Conservation (phyloP, 35 echinoderm and acorn worm species). For the Heliocidaris tuberculata region DNA sequence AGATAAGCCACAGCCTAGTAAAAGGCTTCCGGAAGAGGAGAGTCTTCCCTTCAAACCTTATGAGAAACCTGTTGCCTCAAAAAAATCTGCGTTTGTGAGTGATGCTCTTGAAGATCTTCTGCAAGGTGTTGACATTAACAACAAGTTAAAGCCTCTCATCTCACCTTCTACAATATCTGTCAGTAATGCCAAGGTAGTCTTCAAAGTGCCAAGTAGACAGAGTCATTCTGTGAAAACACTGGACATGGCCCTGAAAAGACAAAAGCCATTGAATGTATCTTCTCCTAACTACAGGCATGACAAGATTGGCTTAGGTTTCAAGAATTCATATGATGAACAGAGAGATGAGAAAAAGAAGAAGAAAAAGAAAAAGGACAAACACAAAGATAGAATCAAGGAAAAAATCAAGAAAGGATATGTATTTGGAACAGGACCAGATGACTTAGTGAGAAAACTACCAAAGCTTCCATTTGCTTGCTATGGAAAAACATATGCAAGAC, state of each 20-base stretch:
- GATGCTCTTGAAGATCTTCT: constrained; percentile 74
- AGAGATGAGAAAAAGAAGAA: constrained; percentile 17
- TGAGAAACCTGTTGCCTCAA: constrained; percentile 72
- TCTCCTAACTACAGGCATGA: neutral
- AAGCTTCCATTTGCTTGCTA: constrained; percentile 26
- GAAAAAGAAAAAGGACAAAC: neutral
- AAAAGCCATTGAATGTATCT: constrained; percentile 28
- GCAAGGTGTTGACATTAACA: constrained; percentile 44
- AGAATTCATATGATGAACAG: neutral
- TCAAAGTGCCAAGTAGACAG: constrained; percentile 65
- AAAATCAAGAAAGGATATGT: neutral
- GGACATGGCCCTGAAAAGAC: constrained; percentile 55
- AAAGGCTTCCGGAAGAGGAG: constrained; percentile 58
- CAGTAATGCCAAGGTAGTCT: constrained; percentile 50
- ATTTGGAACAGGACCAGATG: constrained; percentile 33
- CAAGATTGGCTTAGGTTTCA: neutral
- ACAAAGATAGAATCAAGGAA: constrained; percentile 20
- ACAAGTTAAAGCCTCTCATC: constrained; percentile 22
- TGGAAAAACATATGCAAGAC: neutral
- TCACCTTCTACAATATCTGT: constrained; percentile 44
- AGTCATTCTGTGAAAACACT: constrained; percentile 54
- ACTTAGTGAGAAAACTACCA: neutral
- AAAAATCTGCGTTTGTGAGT: constrained; percentile 86
- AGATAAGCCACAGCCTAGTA: neutral
- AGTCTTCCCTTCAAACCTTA: constrained; percentile 76